These are phyloP conservation scores for Netelia virgata DNA, from an alignment of 2,888 invertebrate genomes.

Conservation along the genomic window DNA sequence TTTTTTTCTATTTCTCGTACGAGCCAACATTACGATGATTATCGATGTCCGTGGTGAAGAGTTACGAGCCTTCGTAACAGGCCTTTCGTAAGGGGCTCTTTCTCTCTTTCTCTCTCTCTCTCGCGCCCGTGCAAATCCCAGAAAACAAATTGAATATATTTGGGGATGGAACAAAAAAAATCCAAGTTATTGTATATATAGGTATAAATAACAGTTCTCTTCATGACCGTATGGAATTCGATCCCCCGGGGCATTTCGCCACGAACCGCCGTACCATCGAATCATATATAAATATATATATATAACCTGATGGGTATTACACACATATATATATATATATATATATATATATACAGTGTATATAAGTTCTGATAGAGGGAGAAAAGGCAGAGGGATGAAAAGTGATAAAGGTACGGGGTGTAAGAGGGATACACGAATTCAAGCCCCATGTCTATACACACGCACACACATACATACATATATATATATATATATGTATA, in stretches of 20 bases:
- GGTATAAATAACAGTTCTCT: slow-evolving; percentile 49
- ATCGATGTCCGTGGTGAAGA: slow-evolving; percentile 7
- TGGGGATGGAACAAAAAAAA: slow-evolving; percentile 21
- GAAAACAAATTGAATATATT: slow-evolving; percentile 39
- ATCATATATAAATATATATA: slow-evolving; percentile 10
- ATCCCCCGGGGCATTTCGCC: slow-evolving; percentile 54
- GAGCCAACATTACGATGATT: background rate
- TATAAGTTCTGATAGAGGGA: slow-evolving; percentile 61
- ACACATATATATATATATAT: background rate
- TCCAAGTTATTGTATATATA: slow-evolving; percentile 43
- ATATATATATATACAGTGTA: background rate
- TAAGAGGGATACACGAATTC: slow-evolving; percentile 31
- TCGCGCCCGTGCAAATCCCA: too few species aligned
- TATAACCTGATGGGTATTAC: background rate
- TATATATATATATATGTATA: slow-evolving; percentile 26
- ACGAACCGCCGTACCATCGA: slow-evolving; percentile 21
- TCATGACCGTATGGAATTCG: slow-evolving; percentile 48
- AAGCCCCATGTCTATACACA: background rate
- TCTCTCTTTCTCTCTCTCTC: too few species aligned
- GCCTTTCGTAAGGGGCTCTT: background rate
- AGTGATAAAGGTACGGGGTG: slow-evolving; percentile 69
- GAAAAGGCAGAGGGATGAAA: slow-evolving; percentile 68
- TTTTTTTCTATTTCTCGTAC: background rate
- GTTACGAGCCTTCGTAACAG: background rate
- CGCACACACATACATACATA: slow-evolving; percentile 2